phyloP scores from a whole-genome alignment of 2,888 invertebrate genomes.

The Hyposoter dolosus region DNA sequence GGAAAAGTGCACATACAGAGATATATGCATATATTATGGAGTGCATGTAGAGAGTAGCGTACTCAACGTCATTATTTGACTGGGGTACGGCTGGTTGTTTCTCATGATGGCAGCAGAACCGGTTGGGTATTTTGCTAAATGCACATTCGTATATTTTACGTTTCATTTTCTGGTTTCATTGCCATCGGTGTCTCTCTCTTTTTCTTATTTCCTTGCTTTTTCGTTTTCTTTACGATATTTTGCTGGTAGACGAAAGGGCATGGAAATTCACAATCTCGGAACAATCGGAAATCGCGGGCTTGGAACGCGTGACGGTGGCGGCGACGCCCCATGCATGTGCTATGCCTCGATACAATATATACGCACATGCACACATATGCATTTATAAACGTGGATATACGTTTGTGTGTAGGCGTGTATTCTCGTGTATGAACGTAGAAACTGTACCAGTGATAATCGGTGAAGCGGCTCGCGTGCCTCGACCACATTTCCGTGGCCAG shows the following conservation, averaged over 20 bases:
- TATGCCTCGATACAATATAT: conserved; percentile 8
- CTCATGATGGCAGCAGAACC: not conserved
- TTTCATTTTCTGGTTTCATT: not conserved
- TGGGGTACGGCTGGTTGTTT: not conserved
- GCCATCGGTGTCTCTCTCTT: not conserved
- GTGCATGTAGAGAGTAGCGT: not conserved
- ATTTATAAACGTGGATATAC: not conserved
- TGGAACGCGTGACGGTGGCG: conserved; percentile 64
- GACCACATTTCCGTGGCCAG: conserved; percentile 70
- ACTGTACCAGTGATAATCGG: conserved; percentile 68
- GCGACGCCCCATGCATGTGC: conserved; percentile 56
- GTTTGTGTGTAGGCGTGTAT: not conserved
- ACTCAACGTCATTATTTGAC: not conserved
- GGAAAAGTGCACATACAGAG: not conserved
- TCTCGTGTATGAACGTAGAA: conserved; percentile 46
- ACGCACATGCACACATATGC: not conserved
- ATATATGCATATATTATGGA: not conserved
- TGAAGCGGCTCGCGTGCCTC: conserved; percentile 69
- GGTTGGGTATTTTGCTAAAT: not conserved
- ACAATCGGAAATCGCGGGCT: conserved; percentile 62
- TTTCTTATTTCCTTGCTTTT: conserved; percentile 1
- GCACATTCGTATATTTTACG: not conserved
- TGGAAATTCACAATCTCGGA: conserved; percentile 65
- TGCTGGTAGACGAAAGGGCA: conserved; percentile 47
- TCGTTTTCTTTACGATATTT: conserved; percentile 52